Percentiles rank a stretch among this genome's conserved stretches.
Conservation (phyloP, 2,797 vertebrate genomes). For the Sebastes oblongus region DNA sequence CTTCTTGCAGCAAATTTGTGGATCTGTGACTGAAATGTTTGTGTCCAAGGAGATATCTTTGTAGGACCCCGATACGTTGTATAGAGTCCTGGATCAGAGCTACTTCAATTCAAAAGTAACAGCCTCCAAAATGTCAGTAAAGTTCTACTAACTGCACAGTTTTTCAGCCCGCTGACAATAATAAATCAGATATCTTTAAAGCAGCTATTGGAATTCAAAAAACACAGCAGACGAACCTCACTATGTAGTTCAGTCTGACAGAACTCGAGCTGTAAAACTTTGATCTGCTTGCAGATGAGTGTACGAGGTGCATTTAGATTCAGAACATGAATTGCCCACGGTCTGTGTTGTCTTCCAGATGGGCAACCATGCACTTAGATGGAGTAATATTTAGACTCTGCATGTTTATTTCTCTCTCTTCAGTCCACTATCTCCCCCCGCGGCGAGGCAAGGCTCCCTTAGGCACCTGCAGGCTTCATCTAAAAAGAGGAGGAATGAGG, state of each 20-base stretch:
- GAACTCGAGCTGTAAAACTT: not conserved
- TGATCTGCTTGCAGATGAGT: slow-evolving; percentile 9
- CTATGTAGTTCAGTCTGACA: not conserved
- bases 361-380: slow-evolving; percentile 17
- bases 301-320: slow-evolving; percentile 28
- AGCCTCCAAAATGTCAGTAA: no score
- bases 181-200: not conserved
- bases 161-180: not conserved
- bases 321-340: slow-evolving; percentile 28
- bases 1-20: not conserved
- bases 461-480: slow-evolving; percentile 24
- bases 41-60: no score
- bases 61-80: no score
- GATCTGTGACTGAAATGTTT: not conserved
- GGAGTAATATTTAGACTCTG: slow-evolving; percentile 18
- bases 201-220: not conserved
- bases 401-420: slow-evolving; percentile 33
- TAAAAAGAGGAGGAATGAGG: not conserved
- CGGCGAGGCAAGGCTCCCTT: not conserved
- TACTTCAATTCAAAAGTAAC: no score
- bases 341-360: slow-evolving; percentile 46
- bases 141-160: no score
- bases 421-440: slow-evolving; percentile 4
- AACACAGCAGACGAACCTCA: not conserved
- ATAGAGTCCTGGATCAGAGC: no score